These are phyloP conservation scores for Chironomus striatipennis DNA, from an alignment of 1,140 invertebrate species.

Conservation along the genomic window DNA sequence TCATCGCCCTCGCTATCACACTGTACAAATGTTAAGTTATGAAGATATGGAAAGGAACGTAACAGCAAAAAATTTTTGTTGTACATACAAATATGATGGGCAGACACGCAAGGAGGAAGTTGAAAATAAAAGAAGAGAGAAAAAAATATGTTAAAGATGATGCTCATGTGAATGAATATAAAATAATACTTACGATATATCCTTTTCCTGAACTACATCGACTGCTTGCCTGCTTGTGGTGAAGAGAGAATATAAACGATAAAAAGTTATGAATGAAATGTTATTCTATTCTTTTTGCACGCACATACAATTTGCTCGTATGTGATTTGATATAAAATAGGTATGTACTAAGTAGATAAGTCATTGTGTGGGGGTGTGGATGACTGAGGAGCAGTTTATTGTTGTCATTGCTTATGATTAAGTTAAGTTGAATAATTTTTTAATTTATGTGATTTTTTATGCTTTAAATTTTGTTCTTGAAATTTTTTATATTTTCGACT, in stretches of 20 bases:
- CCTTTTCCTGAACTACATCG: conserved; percentile 78
- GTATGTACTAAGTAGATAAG: not conserved
- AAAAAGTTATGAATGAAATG: no score
- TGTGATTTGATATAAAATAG: not conserved
- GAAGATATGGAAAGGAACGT: conserved; percentile 27
- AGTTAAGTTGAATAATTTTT: no score
- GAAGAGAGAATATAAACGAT: no score
- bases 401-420: no score
- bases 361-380: not conserved
- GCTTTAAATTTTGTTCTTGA: no score
- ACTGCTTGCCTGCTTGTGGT: conserved; percentile 60
- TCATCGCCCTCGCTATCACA: conserved; percentile 85
- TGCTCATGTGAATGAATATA: conserved; percentile 24
- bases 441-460: no score
- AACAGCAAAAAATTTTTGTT: no score
- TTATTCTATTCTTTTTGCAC: no score
- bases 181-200: conserved; percentile 71
- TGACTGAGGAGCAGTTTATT: no score
- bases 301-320: not conserved
- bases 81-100: conserved; percentile 26
- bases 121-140: conserved; percentile 18
- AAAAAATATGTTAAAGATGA: conserved; percentile 25
- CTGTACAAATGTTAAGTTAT: conserved; percentile 53
- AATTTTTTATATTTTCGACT: no score
- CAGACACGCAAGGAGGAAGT: conserved; percentile 28